Evolutionary conservation across 2,113 vertebrate genomes (phyloP).

Genomic region (Maylandia zebra): DNA sequence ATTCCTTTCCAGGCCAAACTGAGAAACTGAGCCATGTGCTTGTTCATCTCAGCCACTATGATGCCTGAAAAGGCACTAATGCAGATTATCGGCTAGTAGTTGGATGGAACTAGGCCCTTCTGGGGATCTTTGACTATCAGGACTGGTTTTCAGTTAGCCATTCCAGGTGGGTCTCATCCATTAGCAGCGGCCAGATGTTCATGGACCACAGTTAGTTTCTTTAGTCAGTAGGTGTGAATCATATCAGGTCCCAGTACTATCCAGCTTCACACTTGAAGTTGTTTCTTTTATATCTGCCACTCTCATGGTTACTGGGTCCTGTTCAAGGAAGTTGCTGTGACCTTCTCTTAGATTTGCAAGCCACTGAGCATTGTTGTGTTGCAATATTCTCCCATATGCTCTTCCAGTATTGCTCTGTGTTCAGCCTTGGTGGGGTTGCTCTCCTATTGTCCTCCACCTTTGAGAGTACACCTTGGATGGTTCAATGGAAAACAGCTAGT

Average conservation of each 20-base stretch:
- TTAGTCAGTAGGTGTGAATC: not conserved
- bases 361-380: not conserved
- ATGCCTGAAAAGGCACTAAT: not conserved
- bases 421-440: not conserved
- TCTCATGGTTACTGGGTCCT: not conserved
- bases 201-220: not conserved
- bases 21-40: not conserved
- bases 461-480: not conserved
- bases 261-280: not conserved
- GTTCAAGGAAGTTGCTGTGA: not conserved
- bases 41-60: not conserved
- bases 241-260: rapidly evolving
- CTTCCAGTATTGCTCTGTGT: not conserved
- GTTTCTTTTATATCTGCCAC: not conserved
- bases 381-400: not conserved
- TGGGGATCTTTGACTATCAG: not conserved
- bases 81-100: not conserved
- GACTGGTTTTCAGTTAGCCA: not conserved
- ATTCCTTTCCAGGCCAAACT: not conserved
- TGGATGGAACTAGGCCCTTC: not conserved
- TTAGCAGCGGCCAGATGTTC: not conserved
- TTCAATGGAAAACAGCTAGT: not conserved
- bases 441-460: not conserved
- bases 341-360: not conserved
- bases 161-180: not conserved